phyloP scores from a whole-genome alignment of 2,888 invertebrate genomes.

The Heliconius erato region DNA sequence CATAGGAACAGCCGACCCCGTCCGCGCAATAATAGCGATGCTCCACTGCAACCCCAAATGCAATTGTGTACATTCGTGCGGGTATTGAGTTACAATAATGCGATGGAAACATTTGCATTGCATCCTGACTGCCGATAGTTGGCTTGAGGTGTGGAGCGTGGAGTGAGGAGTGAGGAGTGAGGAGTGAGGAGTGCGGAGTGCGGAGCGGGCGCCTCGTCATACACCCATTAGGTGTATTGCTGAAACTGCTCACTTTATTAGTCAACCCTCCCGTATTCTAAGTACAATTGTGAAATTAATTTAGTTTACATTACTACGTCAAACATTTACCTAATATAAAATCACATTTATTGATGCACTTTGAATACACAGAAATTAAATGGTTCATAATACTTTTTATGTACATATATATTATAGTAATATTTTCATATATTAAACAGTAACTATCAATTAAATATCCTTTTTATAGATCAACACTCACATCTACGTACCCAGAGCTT shows the following conservation, averaged over 20 bases:
- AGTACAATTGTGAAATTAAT: not conserved
- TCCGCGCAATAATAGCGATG: slow-evolving; percentile 78
- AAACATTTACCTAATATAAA: not conserved
- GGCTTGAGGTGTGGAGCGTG: too few relatives aligned
- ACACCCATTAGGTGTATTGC: slow-evolving; percentile 8
- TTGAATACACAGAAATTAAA: not conserved
- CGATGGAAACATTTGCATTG: slow-evolving; percentile 81
- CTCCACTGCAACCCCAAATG: slow-evolving; percentile 80
- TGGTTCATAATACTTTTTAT: too few relatives aligned
- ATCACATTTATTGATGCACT: not conserved
- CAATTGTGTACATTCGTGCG: slow-evolving; percentile 84
- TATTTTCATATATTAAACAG: not conserved
- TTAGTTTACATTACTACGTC: not conserved
- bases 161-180: slow-evolving; percentile 22
- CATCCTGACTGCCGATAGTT: slow-evolving; percentile 61
- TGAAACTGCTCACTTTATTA: slow-evolving; percentile 7
- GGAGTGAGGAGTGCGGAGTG: too few relatives aligned
- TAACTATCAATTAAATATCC: slow-evolving; percentile 24
- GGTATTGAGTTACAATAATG: slow-evolving; percentile 82
- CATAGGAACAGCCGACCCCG: slow-evolving; percentile 67
- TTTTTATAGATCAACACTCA: slow-evolving; percentile 47
- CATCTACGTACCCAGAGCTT: slow-evolving; percentile 48
- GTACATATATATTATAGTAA: not conserved
- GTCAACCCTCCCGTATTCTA: not conserved
- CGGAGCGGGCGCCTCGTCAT: slow-evolving; percentile 15